Base-by-base conservation (phyloP, 2,888 invertebrate genomes). In the Axea sp. region DNA sequence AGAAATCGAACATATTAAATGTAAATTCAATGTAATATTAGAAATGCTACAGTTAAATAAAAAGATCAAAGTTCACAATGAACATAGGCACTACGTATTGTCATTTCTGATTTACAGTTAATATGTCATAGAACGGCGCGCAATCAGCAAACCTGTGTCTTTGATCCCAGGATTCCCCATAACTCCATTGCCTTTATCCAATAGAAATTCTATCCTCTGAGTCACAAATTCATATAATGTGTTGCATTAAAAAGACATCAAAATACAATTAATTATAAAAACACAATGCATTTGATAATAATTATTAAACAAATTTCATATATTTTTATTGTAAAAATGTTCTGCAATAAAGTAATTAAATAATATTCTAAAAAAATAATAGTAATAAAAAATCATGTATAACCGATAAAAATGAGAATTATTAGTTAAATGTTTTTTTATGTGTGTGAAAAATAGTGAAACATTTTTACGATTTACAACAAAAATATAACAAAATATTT, bases 101-200 rank as follows among this genome's bases (percentile, higher is more conserved):
- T 74, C 74, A 45, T 60, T 55, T 33, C 55, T 60, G 55, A 65
- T 74, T 74, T 65, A 60, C 41, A 17, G 55, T 49, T 71, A 74
- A 74, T 74, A 74, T 71, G 69, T 69, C 74, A 74, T 47, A 55
- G 9, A 60, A 39, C 41, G 26, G 59, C 51, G 53, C 59, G 57
- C 64, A 74, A 74, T 74, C 74, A 68, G 64, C 69, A 53, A 69
- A 60, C 59, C 41, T 43, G 49, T 59, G 43, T 74, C 74, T 74
- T 74, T 74, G 69, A 74, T 69, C 74, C 69, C 33, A 12, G 55
- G 59, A 69, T 74, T 74, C 33, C 41, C 57, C 28, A 53, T 65
- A 69, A 59, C 67, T 47, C 51, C 51, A 68, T 74, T 64, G 53
- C 68, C 57, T 45, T 69, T 49, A 55, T 71, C 69, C 62, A 60